Base-by-base conservation (phyloP, 2,797 vertebrate genomes). In the Sebastes oblongus region DNA sequence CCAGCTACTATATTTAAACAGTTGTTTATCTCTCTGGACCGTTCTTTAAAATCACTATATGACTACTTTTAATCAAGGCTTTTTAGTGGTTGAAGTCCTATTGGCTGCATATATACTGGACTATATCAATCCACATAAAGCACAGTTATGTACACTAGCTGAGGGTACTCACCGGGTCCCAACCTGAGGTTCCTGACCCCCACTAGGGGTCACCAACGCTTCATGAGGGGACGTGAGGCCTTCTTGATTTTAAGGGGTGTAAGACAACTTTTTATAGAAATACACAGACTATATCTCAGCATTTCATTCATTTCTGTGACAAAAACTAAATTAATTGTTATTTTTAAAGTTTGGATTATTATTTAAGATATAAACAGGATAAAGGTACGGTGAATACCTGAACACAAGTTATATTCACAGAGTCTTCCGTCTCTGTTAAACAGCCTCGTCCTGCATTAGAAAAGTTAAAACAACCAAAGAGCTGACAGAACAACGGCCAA, bases 101-200 rank as follows among this genome's bases (percentile, higher is more conserved):
- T 8, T 54, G 52, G 52, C 13, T 58, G 39, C 39, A 42, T 1
- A 42, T 8, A 46, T 52, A 52, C 46, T 52, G 46, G 7, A 52
- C 22, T 25, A 25, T 22, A 52, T 32, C 2, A 72, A 24, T n/a
- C 42, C 36, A 59, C 34, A 29, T 58, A 34, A 42, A 29, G 54
- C 34, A 29, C 25, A 42, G 4, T 20, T n/a, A 46, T 30, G 8
- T 46, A n/a, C 39, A 29, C 6, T 5, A 1, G 24, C 10, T 9
- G 11, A n/a, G 3, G 5, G 9, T 30, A 22, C 27, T 25, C 42
- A 42, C 39, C 0, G 39, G 39, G 0, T 42, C 39, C 39, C 39
- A 46, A 46, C 14, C 42, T 46, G 42, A 6, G 14, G 42, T 0
- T 46, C 42, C 3, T 7, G 6, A 46, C 42, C 42, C 42, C 42